Evolutionary conservation across 2,888 invertebrate genomes (phyloP).

Genomic region (Anaspis maculata): DNA sequence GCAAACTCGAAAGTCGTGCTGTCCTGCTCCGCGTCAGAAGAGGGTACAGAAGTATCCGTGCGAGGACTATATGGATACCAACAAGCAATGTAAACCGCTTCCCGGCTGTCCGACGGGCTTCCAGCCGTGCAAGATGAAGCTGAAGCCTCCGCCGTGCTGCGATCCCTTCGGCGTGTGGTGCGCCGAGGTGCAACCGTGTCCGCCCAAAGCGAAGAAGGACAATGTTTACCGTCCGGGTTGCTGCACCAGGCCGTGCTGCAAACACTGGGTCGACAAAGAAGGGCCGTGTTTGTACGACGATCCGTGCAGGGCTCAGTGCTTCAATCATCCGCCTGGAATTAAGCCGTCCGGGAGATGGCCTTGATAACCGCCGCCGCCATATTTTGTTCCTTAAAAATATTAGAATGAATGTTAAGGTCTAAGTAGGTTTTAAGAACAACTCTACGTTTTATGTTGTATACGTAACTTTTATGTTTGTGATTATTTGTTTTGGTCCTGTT

Average conservation of each 20-base stretch:
- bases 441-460: too few species aligned
- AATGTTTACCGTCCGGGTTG: conserved; percentile 23
- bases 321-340: conserved; percentile 33
- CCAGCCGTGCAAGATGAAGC: conserved; percentile 36
- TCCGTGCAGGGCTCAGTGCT: conserved; percentile 39
- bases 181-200: conserved; percentile 34
- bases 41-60: conserved; percentile 9
- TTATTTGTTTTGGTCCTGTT: too few species aligned
- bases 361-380: too few species aligned
- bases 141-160: conserved; percentile 31
- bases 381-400: too few species aligned
- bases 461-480: too few species aligned
- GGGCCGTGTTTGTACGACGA: conserved; percentile 34
- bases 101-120: conserved; percentile 36
- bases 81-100: conserved; percentile 3
- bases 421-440: too few species aligned
- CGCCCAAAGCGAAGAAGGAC: conserved; percentile 25
- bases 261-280: conserved; percentile 36
- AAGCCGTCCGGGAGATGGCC: conserved; percentile 15
- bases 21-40: background rate
- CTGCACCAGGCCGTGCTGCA: conserved; percentile 36
- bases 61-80: conserved; percentile 22
- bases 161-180: conserved; percentile 37
- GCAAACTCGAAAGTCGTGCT: background rate
- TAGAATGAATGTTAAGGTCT: too few species aligned